Evolutionary conservation across 2,797 vertebrate genomes (phyloP).

Genomic region (Sebastes steindachneri): DNA sequence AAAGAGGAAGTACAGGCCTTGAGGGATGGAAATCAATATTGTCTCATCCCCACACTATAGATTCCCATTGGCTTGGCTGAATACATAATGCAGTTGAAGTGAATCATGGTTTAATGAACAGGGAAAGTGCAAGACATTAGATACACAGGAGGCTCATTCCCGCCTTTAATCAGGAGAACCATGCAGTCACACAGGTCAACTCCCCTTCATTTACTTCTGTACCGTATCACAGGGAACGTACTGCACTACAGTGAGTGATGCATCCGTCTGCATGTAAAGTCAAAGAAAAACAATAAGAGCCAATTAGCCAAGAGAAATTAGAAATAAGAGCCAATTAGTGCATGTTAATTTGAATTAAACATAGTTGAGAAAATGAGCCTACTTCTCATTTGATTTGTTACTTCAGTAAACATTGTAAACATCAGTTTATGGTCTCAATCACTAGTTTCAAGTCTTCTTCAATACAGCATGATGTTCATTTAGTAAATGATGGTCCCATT

Average conservation of each 20-base stretch:
- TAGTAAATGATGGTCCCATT: too few species aligned
- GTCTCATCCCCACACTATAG: slow-evolving; percentile 27
- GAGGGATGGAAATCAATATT: slow-evolving; percentile 54
- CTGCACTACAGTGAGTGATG: neutral
- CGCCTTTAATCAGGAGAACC: slow-evolving; percentile 35
- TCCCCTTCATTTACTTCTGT: slow-evolving; percentile 33
- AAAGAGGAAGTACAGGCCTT: slow-evolving; percentile 17
- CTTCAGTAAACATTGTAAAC: too few species aligned
- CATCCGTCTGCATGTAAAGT: slow-evolving; percentile 27
- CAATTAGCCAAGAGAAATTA: neutral
- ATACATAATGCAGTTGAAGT: slow-evolving; percentile 38
- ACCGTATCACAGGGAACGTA: neutral
- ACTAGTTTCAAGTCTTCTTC: too few species aligned
- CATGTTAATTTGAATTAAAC: neutral
- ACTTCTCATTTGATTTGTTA: too few species aligned
- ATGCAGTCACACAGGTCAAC: slow-evolving; percentile 34
- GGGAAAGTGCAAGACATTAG: slow-evolving; percentile 13
- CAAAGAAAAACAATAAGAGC: neutral
- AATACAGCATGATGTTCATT: too few species aligned
- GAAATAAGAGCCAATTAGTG: slow-evolving; percentile 3
- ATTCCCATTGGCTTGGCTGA: slow-evolving; percentile 33
- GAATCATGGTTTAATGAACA: slow-evolving; percentile 59
- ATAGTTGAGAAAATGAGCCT: neutral
- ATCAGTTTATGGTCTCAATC: too few species aligned
- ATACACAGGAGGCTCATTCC: slow-evolving; percentile 21